These are phyloP conservation scores for Mylabris phalerata DNA, from an alignment of 1,140 invertebrate species.

Conservation along the genomic window DNA sequence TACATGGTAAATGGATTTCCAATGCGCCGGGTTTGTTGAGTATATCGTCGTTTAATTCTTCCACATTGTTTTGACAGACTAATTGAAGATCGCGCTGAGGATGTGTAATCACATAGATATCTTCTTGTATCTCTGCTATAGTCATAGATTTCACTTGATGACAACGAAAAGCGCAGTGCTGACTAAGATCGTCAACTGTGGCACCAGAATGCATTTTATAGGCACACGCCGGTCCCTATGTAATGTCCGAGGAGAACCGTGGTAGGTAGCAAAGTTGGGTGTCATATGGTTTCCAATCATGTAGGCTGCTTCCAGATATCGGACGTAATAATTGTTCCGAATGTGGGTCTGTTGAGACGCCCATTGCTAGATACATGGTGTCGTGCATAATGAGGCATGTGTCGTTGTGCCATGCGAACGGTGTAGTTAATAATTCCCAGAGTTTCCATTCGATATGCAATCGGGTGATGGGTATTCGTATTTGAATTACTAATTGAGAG, in stretches of 20 bases:
- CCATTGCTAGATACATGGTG: constrained; percentile 5
- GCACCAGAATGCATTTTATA: not conserved
- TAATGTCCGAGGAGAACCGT: not conserved
- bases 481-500: no score
- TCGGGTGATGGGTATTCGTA: no score
- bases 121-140: not conserved
- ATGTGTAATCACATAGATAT: not conserved
- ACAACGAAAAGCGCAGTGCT: not conserved
- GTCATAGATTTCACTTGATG: not conserved
- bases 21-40: not conserved
- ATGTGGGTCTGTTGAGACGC: not conserved
- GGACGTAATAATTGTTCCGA: no score
- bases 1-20: not conserved
- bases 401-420: constrained; percentile 19
- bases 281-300: not conserved
- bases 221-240: not conserved
- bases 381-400: constrained; percentile 15
- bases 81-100: not conserved
- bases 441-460: constrained; percentile 5
- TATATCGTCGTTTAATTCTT: not conserved
- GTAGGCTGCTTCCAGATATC: no score
- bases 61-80: not conserved
- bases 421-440: constrained; percentile 10
- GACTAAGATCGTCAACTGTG: not conserved
- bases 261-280: not conserved